Evolutionary conservation across 2,888 invertebrate species (phyloP).

Genomic region (Argyra leucocephala): DNA sequence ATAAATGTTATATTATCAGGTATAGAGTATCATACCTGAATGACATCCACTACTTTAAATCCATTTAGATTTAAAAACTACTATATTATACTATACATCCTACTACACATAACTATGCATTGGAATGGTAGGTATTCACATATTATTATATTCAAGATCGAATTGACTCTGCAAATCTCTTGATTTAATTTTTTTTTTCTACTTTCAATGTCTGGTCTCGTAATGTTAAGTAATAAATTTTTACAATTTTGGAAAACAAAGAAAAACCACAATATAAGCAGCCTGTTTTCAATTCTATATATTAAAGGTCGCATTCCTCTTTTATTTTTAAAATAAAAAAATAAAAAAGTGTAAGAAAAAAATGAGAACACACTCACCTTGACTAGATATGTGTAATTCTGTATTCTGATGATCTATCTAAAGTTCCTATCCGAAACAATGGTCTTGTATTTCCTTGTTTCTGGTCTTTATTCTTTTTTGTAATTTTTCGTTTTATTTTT

Average conservation of each 20-base stretch:
- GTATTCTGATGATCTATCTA: background rate
- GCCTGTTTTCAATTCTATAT: background rate
- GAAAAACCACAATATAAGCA: slow-evolving; percentile 1
- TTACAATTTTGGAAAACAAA: background rate
- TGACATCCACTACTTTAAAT: too few species aligned
- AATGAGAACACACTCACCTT: background rate
- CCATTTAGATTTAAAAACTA: too few species aligned
- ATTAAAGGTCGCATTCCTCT: background rate
- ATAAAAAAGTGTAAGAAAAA: background rate
- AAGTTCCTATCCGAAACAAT: background rate
- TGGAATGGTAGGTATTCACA: too few species aligned
- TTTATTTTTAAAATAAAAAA: background rate
- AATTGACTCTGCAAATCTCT: background rate
- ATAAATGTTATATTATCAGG: too few species aligned
- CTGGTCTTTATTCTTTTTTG: too few species aligned
- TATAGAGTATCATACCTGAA: too few species aligned
- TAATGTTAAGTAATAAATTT: background rate
- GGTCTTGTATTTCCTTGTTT: background rate
- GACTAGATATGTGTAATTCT: background rate
- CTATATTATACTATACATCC: too few species aligned
- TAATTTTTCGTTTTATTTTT: background rate
- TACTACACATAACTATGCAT: too few species aligned
- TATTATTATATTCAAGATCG: too few species aligned
- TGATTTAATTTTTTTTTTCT: too few species aligned
- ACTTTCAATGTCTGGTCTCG: background rate